phyloP scores from a whole-genome alignment of 2,888 invertebrate species.

The Acanthosepion pharaonis region DNA sequence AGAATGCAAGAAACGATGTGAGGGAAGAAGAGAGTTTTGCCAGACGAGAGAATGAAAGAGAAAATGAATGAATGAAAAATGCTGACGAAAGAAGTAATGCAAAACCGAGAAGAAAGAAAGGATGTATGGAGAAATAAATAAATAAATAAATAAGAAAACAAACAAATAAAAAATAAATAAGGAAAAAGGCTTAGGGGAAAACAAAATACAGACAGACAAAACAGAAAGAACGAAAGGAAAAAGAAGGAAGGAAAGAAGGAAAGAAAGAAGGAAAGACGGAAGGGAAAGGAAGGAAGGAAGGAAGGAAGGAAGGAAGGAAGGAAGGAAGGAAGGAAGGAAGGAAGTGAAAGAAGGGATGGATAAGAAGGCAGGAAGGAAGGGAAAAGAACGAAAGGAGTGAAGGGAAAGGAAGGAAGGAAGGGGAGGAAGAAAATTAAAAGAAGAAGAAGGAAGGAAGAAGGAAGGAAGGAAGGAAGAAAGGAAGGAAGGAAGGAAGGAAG shows the following conservation, averaged over 20 bases:
- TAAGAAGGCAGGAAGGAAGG: too few species aligned
- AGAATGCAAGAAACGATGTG: neutral
- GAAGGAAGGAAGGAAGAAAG: too few species aligned
- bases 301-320: neutral
- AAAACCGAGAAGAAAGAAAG: neutral
- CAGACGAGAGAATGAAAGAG: too few species aligned
- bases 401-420: neutral
- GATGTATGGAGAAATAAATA: too few species aligned
- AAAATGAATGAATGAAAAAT: neutral
- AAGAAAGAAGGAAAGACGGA: neutral
- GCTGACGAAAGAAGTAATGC: neutral
- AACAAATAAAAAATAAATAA: neutral
- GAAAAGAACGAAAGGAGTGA: fast-evolving
- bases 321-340: too few species aligned
- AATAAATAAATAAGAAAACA: too few species aligned
- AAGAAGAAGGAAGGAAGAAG: too few species aligned
- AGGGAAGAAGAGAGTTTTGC: neutral
- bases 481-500: too few species aligned
- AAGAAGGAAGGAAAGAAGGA: fast-evolving
- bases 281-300: neutral
- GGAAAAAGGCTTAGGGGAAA: neutral
- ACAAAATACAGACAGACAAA: too few species aligned
- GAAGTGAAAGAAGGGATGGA: too few species aligned
- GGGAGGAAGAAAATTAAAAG: neutral
- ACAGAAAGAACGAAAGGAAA: fast-evolving